These are phyloP conservation scores for Hypolimnas misippus DNA, from an alignment of 2,888 invertebrate species.

Conservation along the genomic window DNA sequence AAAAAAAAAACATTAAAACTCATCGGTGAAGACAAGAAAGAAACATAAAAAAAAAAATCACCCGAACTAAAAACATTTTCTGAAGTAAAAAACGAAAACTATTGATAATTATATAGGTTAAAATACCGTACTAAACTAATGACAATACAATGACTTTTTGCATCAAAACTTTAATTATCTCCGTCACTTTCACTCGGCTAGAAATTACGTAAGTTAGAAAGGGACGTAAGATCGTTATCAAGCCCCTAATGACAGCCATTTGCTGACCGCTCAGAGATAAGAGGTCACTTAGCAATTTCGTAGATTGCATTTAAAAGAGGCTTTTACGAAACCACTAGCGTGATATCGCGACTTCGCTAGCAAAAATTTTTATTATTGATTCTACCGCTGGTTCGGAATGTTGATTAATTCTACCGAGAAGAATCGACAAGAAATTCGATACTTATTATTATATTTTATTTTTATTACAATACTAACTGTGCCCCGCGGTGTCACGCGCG, in stretches of 20 bases:
- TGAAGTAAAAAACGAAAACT: background rate
- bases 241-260: conserved; percentile 28
- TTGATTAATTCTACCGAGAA: too few species aligned
- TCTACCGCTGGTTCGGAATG: too few species aligned
- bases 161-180: conserved; percentile 9
- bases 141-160: conserved; percentile 7
- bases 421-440: too few species aligned
- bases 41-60: too few species aligned
- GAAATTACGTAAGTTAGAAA: conserved; percentile 9
- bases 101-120: conserved; percentile 4
- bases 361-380: too few species aligned
- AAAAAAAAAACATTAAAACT: background rate
- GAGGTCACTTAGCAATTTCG: conserved; percentile 9
- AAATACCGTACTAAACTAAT: background rate
- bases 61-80: background rate
- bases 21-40: too few species aligned
- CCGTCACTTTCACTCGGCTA: conserved; percentile 11
- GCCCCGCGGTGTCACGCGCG: too few species aligned
- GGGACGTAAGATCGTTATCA: conserved; percentile 18
- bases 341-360: too few species aligned
- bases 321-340: conserved; percentile 4
- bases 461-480: too few species aligned
- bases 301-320: conserved; percentile 4
- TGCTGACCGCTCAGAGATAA: conserved; percentile 20
- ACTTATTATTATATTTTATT: too few species aligned